phyloP scores from a whole-genome alignment of 2,113 vertebrate species.

The Lonchura striata region DNA sequence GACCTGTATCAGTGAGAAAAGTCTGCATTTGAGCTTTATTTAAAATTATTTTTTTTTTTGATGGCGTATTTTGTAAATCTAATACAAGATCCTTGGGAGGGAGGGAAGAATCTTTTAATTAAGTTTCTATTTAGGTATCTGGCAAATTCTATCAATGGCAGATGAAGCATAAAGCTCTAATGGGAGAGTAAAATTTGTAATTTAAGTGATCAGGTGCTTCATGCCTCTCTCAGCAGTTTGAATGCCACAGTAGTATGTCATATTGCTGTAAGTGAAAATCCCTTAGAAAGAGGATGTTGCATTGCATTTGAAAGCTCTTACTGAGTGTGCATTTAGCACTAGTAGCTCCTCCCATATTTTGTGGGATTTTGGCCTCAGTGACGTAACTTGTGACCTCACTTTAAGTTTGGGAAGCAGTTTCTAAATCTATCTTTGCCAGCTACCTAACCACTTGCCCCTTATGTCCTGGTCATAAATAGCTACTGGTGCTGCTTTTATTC shows the following conservation, averaged over 20 bases:
- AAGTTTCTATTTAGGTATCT: slow-evolving; percentile 11
- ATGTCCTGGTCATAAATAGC: neutral
- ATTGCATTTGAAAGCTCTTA: neutral
- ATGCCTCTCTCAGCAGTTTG: neutral
- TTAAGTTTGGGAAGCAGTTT: neutral
- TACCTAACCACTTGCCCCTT: neutral
- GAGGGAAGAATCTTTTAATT: neutral
- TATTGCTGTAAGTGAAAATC: neutral
- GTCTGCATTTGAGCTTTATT: slow-evolving; percentile 21
- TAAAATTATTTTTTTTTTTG: neutral
- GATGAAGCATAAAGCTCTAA: neutral
- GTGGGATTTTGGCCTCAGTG: neutral
- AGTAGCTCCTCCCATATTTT: neutral
- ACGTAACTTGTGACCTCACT: neutral
- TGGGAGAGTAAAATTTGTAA: neutral
- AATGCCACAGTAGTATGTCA: neutral
- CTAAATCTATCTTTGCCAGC: neutral
- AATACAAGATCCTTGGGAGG: neutral
- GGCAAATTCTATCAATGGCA: neutral
- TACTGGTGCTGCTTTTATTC: neutral
- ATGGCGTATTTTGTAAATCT: neutral
- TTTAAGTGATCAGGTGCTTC: neutral
- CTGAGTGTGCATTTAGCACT: neutral
- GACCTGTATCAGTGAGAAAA: slow-evolving; percentile 29
- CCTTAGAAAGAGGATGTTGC: neutral